Base-by-base conservation (phyloP, 2,113 vertebrate genomes). In the Strix aluco region DNA sequence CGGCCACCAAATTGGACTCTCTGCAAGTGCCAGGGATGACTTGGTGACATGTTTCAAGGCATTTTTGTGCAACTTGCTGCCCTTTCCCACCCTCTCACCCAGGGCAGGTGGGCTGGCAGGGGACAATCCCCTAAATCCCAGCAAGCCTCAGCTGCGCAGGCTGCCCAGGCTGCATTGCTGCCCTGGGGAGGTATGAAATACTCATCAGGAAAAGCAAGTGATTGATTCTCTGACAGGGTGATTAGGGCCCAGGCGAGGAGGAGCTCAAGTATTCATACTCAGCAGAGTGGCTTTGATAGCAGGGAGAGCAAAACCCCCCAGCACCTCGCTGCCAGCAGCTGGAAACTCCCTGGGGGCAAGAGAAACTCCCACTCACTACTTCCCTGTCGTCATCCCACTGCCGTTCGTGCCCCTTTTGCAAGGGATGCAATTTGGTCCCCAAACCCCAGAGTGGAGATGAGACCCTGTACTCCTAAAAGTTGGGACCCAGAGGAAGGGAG, bases 371-470 rank as follows among this genome's bases (percentile, higher is more conserved):
- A 1, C 52, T 15, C 1, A 0, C 30, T 25, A 22, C 65, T 44
- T 22, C 51, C 44, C 63, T 13, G 1, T 11, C 49, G n/a, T 57
- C 58, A 30, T 61, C 9, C 75, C 51, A 0, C 20, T 7, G 26
- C 17, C 0, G 0, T n/a, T n/a, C 3, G 1, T 7, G 2, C 11
- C 36, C 63, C 30, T 6, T 32, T 10, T 23, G 4, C 11, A 40
- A 58, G 26, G 32, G 47, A 32, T 62, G 36, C 2, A 3, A 13
- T 49, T 70, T 32, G 27, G n/a, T 42, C 55, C 38, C 51, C 42
- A 62, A 78, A 15, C 5, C 20, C 25, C 17, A 26, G 23, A 69
- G 30, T 2, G 15, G 38, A 26, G 20, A 11, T 0, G 3, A 51
- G 49, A 27, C 9, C 47, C 54, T 55, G 75, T 3, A 4, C 2